These are phyloP conservation scores for Parascotia fuliginaria DNA, from an alignment of 2,888 invertebrate genomes.

Conservation along the genomic window DNA sequence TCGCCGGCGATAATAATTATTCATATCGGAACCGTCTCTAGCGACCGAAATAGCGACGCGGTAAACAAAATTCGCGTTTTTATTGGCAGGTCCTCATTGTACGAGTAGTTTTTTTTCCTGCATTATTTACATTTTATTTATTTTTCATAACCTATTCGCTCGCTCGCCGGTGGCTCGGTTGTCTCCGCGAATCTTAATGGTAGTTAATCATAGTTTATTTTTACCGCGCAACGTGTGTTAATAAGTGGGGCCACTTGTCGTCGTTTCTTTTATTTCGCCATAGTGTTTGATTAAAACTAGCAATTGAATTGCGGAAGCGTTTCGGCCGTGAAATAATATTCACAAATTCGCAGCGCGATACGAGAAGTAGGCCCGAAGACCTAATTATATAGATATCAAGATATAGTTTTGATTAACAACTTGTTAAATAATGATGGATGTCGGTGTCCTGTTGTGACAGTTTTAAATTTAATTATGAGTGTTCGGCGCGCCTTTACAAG, in stretches of 20 bases:
- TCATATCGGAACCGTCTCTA: conserved; percentile 79
- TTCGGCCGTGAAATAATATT: conserved; percentile 61
- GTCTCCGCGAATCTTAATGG: conserved; percentile 84
- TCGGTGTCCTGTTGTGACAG: conserved; percentile 45
- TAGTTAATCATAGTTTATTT: conserved; percentile 85
- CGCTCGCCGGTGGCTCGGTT: conserved; percentile 69
- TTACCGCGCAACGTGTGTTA: conserved; percentile 83
- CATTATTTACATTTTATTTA: conserved; percentile 53
- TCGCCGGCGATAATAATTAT: conserved; percentile 79
- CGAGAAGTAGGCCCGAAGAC: conserved; percentile 55
- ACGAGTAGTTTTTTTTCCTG: conserved; percentile 53
- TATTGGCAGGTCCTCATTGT: conserved; percentile 60
- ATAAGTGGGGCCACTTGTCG: conserved; percentile 79
- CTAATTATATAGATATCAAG: conserved; percentile 57
- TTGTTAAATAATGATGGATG: conserved; percentile 39
- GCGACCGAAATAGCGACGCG: conserved; percentile 75
- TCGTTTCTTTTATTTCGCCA: conserved; percentile 71
- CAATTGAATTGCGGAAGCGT: conserved; percentile 73
- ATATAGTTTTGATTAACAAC: conserved; percentile 53
- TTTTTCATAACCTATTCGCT: conserved; percentile 70
- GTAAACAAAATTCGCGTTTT: conserved; percentile 78
- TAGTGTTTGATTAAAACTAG: conserved; percentile 71
- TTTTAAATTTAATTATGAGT: conserved; percentile 43
- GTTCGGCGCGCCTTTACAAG: conserved; percentile 44
- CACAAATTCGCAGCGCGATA: conserved; percentile 55